phyloP scores from a whole-genome alignment of 2,888 invertebrate genomes.

The Disparrhopalites patrizii region DNA sequence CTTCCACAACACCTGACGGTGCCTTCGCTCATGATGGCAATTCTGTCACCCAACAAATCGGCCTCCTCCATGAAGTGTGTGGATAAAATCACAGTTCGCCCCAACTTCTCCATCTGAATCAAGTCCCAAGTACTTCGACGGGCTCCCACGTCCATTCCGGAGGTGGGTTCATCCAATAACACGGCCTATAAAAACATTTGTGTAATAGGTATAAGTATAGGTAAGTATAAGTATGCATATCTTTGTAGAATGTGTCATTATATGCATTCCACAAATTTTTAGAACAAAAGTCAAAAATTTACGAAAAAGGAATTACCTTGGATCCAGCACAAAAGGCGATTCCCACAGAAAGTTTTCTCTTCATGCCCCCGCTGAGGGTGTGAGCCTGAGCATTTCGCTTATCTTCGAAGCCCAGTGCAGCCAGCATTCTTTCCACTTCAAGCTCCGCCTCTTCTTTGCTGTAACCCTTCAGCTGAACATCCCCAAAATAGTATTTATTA shows the following conservation, averaged over 20 bases:
- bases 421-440: slow-evolving; percentile 55
- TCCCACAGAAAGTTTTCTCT: slow-evolving; percentile 78
- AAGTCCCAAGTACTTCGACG: slow-evolving; percentile 52
- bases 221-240: no score
- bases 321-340: slow-evolving; percentile 73
- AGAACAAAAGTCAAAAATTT: no score
- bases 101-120: slow-evolving; percentile 57
- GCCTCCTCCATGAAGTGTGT: slow-evolving; percentile 97
- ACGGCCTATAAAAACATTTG: slow-evolving; percentile 52
- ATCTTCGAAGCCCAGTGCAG: slow-evolving; percentile 61
- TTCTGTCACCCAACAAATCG: slow-evolving; percentile 79
- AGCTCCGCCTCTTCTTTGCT: slow-evolving; percentile 57
- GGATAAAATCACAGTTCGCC: slow-evolving; percentile 77
- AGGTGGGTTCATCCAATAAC: slow-evolving; percentile 57
- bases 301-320: slow-evolving; percentile 35
- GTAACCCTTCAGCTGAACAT: slow-evolving; percentile 62
- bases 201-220: no score
- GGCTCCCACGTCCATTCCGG: slow-evolving; percentile 54
- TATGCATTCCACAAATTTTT: no score
- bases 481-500: background rate
- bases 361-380: slow-evolving; percentile 87
- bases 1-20: slow-evolving; percentile 72
- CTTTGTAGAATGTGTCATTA: no score
- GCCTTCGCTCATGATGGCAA: slow-evolving; percentile 78
- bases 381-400: slow-evolving; percentile 62